Percentiles rank a stretch among this genome's conserved stretches.
Conservation (phyloP, 2,888 invertebrate genomes). For the Eilema griseolum region DNA sequence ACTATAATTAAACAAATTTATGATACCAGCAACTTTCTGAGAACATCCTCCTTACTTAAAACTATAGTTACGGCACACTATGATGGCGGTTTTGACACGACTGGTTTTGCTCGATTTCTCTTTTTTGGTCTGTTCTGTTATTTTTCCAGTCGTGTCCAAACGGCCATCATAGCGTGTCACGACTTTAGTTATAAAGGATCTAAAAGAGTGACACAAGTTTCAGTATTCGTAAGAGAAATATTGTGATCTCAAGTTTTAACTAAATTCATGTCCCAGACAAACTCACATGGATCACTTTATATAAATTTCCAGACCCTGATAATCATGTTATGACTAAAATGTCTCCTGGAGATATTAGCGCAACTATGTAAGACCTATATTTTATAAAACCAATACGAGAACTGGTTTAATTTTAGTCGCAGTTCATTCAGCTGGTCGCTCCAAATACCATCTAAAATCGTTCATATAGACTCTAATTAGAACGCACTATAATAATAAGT, state of each 20-base stretch:
- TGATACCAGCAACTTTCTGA: not conserved
- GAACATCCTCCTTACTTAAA: not conserved
- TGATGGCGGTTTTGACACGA: too few species aligned
- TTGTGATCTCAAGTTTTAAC: too few species aligned
- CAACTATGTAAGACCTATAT: not conserved
- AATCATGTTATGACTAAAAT: not conserved
- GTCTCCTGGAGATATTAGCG: not conserved
- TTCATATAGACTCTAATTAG: not conserved
- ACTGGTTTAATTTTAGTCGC: constrained; percentile 8
- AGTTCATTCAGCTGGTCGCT: not conserved
- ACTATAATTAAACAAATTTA: not conserved
- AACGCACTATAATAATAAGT: not conserved
- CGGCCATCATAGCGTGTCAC: too few species aligned
- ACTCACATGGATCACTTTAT: too few species aligned
- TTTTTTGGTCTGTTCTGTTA: too few species aligned
- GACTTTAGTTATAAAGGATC: too few species aligned
- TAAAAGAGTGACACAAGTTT: too few species aligned
- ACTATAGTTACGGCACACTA: too few species aligned
- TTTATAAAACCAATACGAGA: not conserved
- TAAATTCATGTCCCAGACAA: too few species aligned
- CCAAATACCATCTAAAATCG: constrained; percentile 1
- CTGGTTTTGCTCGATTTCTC: too few species aligned
- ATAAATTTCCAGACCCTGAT: not conserved
- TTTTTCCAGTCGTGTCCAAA: too few species aligned
- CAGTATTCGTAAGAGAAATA: too few species aligned